A percentile compares a stretch with the other conserved stretches of the same genome.
Conservation (phyloP, 1,140 invertebrate species). For the Stenopsyche tienmushanensis region DNA sequence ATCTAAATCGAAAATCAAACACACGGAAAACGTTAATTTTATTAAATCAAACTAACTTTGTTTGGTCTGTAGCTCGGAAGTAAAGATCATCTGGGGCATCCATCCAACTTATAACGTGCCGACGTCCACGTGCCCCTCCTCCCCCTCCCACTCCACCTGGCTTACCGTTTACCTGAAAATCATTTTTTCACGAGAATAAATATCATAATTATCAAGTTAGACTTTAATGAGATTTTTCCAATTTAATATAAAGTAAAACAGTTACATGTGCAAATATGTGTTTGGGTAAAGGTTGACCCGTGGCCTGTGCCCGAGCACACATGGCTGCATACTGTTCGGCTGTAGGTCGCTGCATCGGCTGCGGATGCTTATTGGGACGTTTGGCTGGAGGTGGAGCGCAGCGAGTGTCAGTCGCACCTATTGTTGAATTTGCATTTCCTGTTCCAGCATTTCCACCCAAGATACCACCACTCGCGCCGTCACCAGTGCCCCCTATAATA, state of each 20-base stretch:
- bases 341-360: constrained; percentile 65
- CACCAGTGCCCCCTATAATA: constrained; percentile 18
- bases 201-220: neutral
- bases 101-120: constrained; percentile 96
- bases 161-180: constrained; percentile 64
- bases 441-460: constrained; percentile 33
- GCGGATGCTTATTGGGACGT: constrained; percentile 68
- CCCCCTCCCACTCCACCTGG: constrained; percentile 68
- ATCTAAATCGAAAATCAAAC: neutral
- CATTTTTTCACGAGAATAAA: neutral
- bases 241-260: neutral
- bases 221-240: neutral
- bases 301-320: constrained; percentile 61
- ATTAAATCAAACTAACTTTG: constrained; percentile 43
- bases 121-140: constrained; percentile 61
- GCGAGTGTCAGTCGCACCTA: constrained; percentile 37
- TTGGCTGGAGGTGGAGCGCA: constrained; percentile 61
- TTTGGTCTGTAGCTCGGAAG: constrained; percentile 85
- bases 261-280: constrained; percentile 62
- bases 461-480: constrained; percentile 2
- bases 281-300: constrained; percentile 62
- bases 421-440: neutral
- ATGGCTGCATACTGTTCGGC: constrained; percentile 67
- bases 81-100: constrained; percentile 97
- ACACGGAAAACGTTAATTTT: neutral